Conservation (phyloP, 2,113 vertebrate species). For the Stegastes partitus region DNA sequence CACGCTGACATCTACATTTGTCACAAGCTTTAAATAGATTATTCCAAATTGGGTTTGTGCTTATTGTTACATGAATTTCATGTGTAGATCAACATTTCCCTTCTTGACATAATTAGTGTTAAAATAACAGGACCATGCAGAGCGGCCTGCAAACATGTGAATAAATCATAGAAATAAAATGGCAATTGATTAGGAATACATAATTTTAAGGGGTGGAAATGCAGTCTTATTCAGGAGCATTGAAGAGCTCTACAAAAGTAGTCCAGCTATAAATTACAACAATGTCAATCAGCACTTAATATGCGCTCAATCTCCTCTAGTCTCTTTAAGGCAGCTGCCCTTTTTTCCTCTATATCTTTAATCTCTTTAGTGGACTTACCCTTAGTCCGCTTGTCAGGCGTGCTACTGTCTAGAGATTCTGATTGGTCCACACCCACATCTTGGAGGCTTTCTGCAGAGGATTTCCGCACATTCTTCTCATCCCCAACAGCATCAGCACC, state of each 20-base stretch:
- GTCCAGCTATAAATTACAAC: constrained; percentile 55
- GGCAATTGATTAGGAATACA: constrained; percentile 34
- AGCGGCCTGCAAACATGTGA: constrained; percentile 14
- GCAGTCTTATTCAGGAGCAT: constrained; percentile 41
- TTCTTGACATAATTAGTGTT: constrained; percentile 65
- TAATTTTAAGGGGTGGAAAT: not conserved
- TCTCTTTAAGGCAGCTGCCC: constrained; percentile 96
- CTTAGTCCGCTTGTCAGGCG: constrained; percentile 84
- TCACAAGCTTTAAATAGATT: constrained; percentile 42
- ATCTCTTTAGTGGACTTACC: constrained; percentile 93
- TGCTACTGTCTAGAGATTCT: constrained; percentile 82
- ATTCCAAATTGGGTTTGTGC: constrained; percentile 61
- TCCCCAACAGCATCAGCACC: constrained; percentile 57
- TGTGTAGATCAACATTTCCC: constrained; percentile 50
- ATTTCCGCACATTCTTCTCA: constrained; percentile 86
- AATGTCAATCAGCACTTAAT: constrained; percentile 92
- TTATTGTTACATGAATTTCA: constrained; percentile 42
- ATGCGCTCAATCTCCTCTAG: constrained; percentile 99
- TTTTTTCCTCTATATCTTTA: constrained; percentile 96
- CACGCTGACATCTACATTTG: constrained; percentile 8
- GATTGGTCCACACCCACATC: constrained; percentile 74
- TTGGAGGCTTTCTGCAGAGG: constrained; percentile 68
- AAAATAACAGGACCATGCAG: not conserved
- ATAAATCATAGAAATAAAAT: constrained; percentile 44
- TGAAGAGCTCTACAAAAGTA: constrained; percentile 73